Base-by-base conservation (phyloP, 2,888 invertebrate genomes). In the Proisotoma minuta region DNA sequence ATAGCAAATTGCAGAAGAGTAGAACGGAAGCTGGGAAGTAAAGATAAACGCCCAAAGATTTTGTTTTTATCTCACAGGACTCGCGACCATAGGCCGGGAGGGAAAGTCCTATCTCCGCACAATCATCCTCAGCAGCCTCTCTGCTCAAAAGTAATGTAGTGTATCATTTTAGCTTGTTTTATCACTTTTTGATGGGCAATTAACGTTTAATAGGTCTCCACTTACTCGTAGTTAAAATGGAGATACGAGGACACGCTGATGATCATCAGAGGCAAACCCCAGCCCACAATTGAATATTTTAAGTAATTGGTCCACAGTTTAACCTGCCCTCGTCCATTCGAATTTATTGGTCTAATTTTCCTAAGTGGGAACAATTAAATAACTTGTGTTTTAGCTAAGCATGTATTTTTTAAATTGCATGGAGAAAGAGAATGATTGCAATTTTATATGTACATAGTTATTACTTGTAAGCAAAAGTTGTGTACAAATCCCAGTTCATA, bases 401-500 rank as follows among this genome's bases (percentile, higher is more conserved):
- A 5, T 5, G 10, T 47, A 12, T 8, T 24, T 22, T 23, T 50
- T 24, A n/a, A 26, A 28, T 52, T 52, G 18, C 24, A n/a, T 27
- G 24, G 22, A 48, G 12, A n/a, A n/a, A n/a, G n/a, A n/a, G n/a
- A n/a, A n/a, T n/a, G n/a, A n/a, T n/a, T n/a, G n/a, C n/a, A n/a
- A n/a, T n/a, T n/a, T n/a, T 15, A 15, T 4, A 23, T 50, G 18
- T 10, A 5, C 23, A 24, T 5, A 50, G 23, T 24, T 52, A 40
- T 26, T 47, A 27, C 22, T 48, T 24, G 1, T 62, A 69, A 68
- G 65, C 52, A 47, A 73, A 73, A 8, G 73, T 73, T 29, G 49
- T 61, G 64, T 66, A 73, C 12, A 71, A 56, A 58, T 71, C 70
- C 60, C 61, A 68, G 53, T 71, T 71, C 43, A 73, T 62, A 22